Evolutionary conservation across 2,888 invertebrate genomes (phyloP).

Genomic region (Heliconius charithonia): DNA sequence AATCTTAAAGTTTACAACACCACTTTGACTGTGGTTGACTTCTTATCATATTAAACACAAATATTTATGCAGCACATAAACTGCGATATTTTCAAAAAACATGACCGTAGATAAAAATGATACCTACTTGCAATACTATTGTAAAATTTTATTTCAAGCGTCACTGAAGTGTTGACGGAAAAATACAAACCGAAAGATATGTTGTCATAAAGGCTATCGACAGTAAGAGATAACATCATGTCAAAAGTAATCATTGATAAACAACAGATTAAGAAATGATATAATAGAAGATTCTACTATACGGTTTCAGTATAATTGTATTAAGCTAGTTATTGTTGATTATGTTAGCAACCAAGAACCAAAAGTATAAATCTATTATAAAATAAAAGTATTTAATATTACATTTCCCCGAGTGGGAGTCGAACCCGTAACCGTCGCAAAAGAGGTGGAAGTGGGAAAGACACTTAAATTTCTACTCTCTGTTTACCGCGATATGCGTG

Average conservation of each 20-base stretch:
- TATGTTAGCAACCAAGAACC: neutral
- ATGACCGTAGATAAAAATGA: neutral
- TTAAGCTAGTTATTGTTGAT: neutral
- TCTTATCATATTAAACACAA: no score
- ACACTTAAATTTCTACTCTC: no score
- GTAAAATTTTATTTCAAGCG: neutral
- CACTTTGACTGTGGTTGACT: neutral
- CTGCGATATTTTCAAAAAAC: neutral
- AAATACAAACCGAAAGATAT: neutral
- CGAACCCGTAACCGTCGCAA: no score
- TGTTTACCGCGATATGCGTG: no score
- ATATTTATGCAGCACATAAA: no score
- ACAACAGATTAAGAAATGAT: slow-evolving; percentile 8
- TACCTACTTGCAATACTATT: neutral
- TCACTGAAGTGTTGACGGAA: neutral
- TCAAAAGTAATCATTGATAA: slow-evolving; percentile 7
- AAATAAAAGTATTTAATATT: no score
- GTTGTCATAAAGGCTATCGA: neutral
- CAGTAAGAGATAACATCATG: slow-evolving; percentile 1
- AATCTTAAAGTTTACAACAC: neutral
- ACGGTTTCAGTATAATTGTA: neutral
- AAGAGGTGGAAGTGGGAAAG: no score
- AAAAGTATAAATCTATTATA: neutral
- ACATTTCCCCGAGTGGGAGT: no score
- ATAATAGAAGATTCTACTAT: neutral